Conservation (phyloP, 2,888 invertebrate species). For the Apodemia zela region DNA sequence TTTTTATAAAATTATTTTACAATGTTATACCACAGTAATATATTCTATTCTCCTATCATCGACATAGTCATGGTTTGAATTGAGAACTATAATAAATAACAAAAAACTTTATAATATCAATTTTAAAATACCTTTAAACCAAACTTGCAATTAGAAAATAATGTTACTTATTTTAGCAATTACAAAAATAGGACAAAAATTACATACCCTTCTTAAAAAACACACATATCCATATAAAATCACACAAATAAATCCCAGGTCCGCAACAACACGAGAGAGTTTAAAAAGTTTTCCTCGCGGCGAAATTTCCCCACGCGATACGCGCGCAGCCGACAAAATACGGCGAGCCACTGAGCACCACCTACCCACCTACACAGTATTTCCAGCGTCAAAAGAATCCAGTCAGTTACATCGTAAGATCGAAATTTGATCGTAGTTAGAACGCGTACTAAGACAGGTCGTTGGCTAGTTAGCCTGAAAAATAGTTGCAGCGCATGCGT, state of each 20-base stretch:
- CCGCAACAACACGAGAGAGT: slow-evolving; percentile 39
- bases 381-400: slow-evolving; percentile 58
- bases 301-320: slow-evolving; percentile 24
- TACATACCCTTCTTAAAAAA: not conserved
- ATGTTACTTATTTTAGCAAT: too few species aligned
- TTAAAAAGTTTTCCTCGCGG: slow-evolving; percentile 50
- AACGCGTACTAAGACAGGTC: slow-evolving; percentile 65
- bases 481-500: slow-evolving; percentile 48
- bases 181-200: not conserved
- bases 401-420: slow-evolving; percentile 72
- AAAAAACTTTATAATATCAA: too few species aligned
- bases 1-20: too few species aligned
- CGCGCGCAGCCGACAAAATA: slow-evolving; percentile 48
- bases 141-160: too few species aligned
- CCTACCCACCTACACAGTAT: slow-evolving; percentile 37
- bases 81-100: not conserved
- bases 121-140: too few species aligned
- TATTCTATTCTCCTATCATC: too few species aligned
- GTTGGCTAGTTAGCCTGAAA: slow-evolving; percentile 57
- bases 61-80: too few species aligned
- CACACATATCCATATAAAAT: slow-evolving; percentile 11
- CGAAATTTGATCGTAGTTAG: slow-evolving; percentile 76
- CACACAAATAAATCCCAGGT: slow-evolving; percentile 5
- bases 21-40: too few species aligned
- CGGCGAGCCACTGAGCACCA: slow-evolving; percentile 51